phyloP scores from a whole-genome alignment of 2,888 invertebrate species.

The Caenorhabditis drosophilae region DNA sequence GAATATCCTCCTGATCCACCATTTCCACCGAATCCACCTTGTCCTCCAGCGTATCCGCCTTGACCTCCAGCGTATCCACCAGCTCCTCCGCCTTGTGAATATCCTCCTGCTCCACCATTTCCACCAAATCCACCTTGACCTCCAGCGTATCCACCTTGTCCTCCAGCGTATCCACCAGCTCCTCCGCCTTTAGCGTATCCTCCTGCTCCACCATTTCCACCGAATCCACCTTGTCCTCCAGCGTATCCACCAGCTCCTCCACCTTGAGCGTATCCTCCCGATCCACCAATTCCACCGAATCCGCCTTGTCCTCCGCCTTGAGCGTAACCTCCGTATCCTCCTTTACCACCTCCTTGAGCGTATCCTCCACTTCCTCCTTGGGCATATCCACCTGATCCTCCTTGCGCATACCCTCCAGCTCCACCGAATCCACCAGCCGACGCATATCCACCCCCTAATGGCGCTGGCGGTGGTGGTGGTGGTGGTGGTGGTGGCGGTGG shows the following conservation, averaged over 20 bases:
- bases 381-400: conserved; percentile 4
- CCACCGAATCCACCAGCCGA: not conserved
- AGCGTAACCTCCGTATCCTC: conserved; percentile 14
- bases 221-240: conserved; percentile 16
- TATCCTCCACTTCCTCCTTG: conserved; percentile 4
- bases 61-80: conserved; percentile 8
- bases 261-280: conserved; percentile 9
- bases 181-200: conserved; percentile 19
- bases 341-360: conserved; percentile 8
- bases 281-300: conserved; percentile 11
- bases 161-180: conserved; percentile 7
- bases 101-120: conserved; percentile 17
- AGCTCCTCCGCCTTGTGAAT: conserved; percentile 8
- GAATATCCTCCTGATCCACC: conserved; percentile 15
- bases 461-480: conserved; percentile 22
- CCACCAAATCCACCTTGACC: conserved; percentile 20
- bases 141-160: conserved; percentile 25
- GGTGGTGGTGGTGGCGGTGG: conserved; percentile 21
- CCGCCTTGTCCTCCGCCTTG: conserved; percentile 14
- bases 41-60: conserved; percentile 11
- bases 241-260: conserved; percentile 10
- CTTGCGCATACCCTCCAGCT: conserved; percentile 1
- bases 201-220: conserved; percentile 11
- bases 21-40: conserved; percentile 5
- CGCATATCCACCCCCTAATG: conserved; percentile 18